Percentiles rank a stretch among this genome's conserved stretches.
These are phyloP conservation scores for Enteromius thamalakanensis DNA, from an alignment of 2,797 vertebrate species.

Conservation along the genomic window DNA sequence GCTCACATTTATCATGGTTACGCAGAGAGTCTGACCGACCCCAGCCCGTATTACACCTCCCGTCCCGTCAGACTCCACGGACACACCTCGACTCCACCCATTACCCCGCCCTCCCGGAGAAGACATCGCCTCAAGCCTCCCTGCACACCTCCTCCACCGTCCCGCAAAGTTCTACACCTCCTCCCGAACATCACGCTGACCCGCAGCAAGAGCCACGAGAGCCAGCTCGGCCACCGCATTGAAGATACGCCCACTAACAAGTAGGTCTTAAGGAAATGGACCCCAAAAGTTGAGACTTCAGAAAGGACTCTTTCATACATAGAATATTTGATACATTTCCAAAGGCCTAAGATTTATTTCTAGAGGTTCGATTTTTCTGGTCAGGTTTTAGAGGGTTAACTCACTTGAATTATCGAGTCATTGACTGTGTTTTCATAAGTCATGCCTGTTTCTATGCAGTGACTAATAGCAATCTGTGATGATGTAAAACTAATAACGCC, in stretches of 20 bases:
- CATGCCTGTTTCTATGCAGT: neutral
- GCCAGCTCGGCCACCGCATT: conserved; percentile 94
- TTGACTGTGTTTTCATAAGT: neutral
- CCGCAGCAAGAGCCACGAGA: conserved; percentile 97
- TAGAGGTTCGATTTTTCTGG: neutral
- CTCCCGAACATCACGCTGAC: conserved; percentile 91
- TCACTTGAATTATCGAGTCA: neutral
- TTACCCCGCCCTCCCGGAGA: conserved; percentile 88
- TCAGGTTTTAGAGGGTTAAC: neutral
- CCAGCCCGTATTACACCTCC: conserved; percentile 76
- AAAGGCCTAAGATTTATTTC: neutral
- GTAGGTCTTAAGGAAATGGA: conserved; percentile 73
- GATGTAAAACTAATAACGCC: neutral
- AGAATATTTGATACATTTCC: neutral
- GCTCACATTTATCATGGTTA: conserved; percentile 67
- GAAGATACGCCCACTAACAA: conserved; percentile 89
- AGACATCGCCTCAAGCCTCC: conserved; percentile 89
- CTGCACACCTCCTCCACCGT: conserved; percentile 92
- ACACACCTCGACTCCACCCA: conserved; percentile 86
- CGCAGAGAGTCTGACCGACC: conserved; percentile 82
- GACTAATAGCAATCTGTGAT: conserved; percentile 33
- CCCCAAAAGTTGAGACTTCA: neutral
- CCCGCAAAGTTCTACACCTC: conserved; percentile 91
- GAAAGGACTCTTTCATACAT: neutral
- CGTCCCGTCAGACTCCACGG: conserved; percentile 81